Percentiles rank a stretch among this genome's conserved stretches.
Evolutionary conservation across 2,113 vertebrate species (phyloP).

Genomic region (Aix galericulata): DNA sequence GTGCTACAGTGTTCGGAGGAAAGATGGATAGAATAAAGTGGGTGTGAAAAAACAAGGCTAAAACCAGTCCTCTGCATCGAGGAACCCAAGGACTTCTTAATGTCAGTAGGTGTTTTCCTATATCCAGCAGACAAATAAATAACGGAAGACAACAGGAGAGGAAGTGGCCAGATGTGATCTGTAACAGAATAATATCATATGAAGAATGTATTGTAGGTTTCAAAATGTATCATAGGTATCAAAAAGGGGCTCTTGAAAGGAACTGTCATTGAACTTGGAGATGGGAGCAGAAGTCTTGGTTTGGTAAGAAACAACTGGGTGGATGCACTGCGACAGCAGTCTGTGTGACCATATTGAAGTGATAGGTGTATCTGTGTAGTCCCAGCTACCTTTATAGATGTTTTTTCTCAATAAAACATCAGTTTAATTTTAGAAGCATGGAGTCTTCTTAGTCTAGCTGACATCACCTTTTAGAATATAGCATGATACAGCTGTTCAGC

Average conservation of each 20-base stretch:
- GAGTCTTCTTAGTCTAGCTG: background rate
- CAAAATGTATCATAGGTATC: background rate
- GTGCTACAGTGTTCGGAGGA: background rate
- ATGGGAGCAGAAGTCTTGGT: background rate
- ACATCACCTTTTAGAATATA: background rate
- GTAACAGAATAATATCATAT: background rate
- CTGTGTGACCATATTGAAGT: background rate
- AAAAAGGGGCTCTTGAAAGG: background rate
- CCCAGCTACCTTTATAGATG: background rate
- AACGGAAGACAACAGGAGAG: background rate
- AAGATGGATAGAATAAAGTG: rapidly evolving
- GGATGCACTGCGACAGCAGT: background rate
- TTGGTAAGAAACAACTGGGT: background rate
- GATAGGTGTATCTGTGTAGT: background rate
- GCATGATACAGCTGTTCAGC: background rate
- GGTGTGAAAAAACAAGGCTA: background rate
- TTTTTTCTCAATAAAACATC: background rate
- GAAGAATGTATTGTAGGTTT: background rate
- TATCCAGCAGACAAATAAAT: background rate
- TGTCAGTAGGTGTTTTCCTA: background rate
- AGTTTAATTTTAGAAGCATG: background rate
- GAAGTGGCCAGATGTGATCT: background rate
- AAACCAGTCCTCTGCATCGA: background rate
- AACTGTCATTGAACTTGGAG: background rate
- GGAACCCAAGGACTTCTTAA: background rate